Conservation (phyloP, 2,888 invertebrate species). For the Drosophila putrida region DNA sequence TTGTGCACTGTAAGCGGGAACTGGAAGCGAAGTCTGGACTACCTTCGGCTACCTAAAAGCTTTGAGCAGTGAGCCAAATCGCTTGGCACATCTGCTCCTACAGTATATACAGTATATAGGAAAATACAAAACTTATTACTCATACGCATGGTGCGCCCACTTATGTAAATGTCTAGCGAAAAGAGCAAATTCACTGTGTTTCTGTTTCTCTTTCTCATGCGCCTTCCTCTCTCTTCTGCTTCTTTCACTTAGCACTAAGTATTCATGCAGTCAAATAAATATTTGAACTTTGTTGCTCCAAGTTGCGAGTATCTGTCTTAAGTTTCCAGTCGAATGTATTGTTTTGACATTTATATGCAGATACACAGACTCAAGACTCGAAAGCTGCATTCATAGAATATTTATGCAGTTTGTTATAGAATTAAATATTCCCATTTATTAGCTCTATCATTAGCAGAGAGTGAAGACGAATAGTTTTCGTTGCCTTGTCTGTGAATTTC, state of each 20-base stretch:
- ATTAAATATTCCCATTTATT: slow-evolving; percentile 10
- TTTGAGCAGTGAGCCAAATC: slow-evolving; percentile 46
- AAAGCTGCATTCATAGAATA: slow-evolving; percentile 5
- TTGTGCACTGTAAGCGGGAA: slow-evolving; percentile 12
- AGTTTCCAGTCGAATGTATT: slow-evolving; percentile 19
- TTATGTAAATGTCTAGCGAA: neutral
- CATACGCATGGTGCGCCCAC: slow-evolving; percentile 33
- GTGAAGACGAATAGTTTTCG: neutral
- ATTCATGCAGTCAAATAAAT: slow-evolving; percentile 32
- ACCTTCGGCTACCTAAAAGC: slow-evolving; percentile 35
- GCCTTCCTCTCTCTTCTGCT: neutral
- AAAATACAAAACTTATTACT: slow-evolving; percentile 37
- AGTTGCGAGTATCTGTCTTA: slow-evolving; percentile 9
- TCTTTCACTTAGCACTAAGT: neutral
- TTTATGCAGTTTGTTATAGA: slow-evolving; percentile 8
- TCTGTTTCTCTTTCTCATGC: neutral
- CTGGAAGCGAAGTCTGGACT: neutral
- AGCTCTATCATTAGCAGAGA: slow-evolving; percentile 13
- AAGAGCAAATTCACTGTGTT: slow-evolving; percentile 7
- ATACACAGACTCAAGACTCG: slow-evolving; percentile 1
- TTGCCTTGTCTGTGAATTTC: neutral
- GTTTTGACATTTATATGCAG: slow-evolving; percentile 21
- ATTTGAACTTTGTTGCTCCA: slow-evolving; percentile 37
- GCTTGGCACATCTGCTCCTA: slow-evolving; percentile 12
- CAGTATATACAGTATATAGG: slow-evolving; percentile 3